These are phyloP conservation scores for Lepidurus arcticus DNA, from an alignment of 1,140 invertebrate species.

Conservation along the genomic window DNA sequence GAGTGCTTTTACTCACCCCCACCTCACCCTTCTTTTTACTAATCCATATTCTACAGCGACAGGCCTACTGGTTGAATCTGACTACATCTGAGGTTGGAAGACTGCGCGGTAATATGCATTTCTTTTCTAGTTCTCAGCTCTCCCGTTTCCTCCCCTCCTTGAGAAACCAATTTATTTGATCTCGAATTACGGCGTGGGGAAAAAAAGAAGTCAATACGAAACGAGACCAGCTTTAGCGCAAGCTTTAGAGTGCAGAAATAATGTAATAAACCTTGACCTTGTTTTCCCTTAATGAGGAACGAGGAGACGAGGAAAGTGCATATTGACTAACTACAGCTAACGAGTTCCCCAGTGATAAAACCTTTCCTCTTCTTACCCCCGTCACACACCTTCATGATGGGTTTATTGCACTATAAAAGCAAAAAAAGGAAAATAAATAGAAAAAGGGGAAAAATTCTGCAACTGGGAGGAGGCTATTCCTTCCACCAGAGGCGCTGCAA, in stretches of 20 bases:
- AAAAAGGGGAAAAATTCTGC: not conserved
- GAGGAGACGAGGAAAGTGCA: not conserved
- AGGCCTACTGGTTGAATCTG: slow-evolving; percentile 16
- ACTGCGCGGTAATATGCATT: not conserved
- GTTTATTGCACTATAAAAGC: not conserved
- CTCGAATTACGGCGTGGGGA: not conserved
- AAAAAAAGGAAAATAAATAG: not conserved
- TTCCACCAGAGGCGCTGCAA: slow-evolving; percentile 7
- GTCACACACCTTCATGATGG: not conserved
- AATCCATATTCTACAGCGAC: slow-evolving; percentile 18
- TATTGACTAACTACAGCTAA: no score
- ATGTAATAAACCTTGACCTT: slow-evolving; percentile 10
- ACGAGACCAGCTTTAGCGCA: no score
- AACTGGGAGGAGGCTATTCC: not conserved
- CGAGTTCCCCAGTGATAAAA: no score
- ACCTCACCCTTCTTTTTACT: not conserved
- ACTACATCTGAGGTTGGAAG: not conserved
- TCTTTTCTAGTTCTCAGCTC: not conserved
- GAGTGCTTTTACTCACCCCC: not conserved
- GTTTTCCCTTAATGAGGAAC: not conserved
- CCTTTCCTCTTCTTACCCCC: not conserved
- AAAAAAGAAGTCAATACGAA: not conserved
- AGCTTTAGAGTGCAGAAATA: not conserved
- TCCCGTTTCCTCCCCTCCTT: not conserved
- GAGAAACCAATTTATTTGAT: not conserved